Percentiles rank a stretch among this genome's conserved stretches.
Conservation (phyloP, 2,888 invertebrate species). For the Escarpia spicata region DNA sequence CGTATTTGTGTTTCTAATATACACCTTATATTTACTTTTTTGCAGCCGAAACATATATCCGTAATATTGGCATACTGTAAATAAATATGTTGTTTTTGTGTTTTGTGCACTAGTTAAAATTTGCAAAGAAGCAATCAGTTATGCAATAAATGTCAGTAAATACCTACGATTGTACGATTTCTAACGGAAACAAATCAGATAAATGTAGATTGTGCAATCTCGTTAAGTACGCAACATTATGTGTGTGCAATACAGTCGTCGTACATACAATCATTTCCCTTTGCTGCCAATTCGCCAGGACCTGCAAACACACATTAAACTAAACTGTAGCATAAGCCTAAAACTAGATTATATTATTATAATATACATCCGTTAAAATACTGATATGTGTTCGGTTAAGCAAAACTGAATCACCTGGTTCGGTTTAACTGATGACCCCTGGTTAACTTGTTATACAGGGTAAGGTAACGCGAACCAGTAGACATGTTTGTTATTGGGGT, state of each 20-base stretch:
- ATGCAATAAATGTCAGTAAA: not conserved
- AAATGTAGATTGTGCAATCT: not conserved
- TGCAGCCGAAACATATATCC: no score
- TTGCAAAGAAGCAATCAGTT: not conserved
- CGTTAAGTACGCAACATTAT: not conserved
- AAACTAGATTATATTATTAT: no score
- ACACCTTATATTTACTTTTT: no score
- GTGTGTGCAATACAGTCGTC: not conserved
- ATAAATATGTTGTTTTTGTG: not conserved
- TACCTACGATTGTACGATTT: not conserved
- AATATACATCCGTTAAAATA: no score
- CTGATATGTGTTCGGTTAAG: no score
- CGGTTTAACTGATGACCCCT: no score
- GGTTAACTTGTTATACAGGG: no score
- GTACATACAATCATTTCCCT: not conserved
- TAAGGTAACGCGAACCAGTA: no score
- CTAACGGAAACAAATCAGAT: not conserved
- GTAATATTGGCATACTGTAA: no score
- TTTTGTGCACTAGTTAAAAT: not conserved
- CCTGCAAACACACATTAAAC: not conserved
- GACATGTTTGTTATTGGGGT: no score
- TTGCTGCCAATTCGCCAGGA: not conserved
- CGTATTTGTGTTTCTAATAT: no score
- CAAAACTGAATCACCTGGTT: no score
- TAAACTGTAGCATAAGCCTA: not conserved